phyloP scores from a whole-genome alignment of 92 coral and sea anemone species.

The Muricea muricata region DNA sequence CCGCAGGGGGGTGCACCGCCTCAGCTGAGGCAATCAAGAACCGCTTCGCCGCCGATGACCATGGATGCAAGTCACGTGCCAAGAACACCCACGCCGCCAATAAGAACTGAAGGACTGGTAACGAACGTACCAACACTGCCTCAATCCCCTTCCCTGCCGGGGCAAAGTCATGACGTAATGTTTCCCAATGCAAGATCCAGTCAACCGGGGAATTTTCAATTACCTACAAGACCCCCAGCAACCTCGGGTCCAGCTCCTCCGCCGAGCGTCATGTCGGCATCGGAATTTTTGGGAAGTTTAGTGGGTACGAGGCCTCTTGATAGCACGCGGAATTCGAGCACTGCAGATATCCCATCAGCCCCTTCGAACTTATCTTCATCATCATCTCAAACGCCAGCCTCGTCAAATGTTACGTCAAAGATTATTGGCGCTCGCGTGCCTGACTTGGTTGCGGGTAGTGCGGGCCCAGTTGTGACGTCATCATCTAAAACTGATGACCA shows the following conservation, averaged over 20 bases:
- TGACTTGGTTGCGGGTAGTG: not conserved
- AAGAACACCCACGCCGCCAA: slow-evolving; percentile 11
- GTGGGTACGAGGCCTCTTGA: not conserved
- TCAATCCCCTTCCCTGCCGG: slow-evolving; percentile 28
- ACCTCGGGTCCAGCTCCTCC: slow-evolving; percentile 14
- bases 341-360: not conserved
- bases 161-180: slow-evolving; percentile 11
- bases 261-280: slow-evolving; percentile 37
- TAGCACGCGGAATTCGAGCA: not conserved
- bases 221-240: slow-evolving; percentile 25
- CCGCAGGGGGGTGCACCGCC: slow-evolving; percentile 73
- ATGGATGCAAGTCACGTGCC: slow-evolving; percentile 26
- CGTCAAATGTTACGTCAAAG: not conserved
- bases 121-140: not conserved
- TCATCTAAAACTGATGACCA: not conserved
- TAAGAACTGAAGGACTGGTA: slow-evolving; percentile 8
- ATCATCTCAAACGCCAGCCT: not conserved
- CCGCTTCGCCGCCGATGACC: slow-evolving; percentile 5
- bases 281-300: slow-evolving; percentile 5
- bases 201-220: not conserved
- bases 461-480: not conserved
- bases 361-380: not conserved
- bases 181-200: slow-evolving; percentile 1
- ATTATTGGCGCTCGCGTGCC: not conserved
- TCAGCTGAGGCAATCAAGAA: slow-evolving; percentile 73